Percentiles rank a stretch among this genome's conserved stretches.
These are phyloP conservation scores for Lycocerus yunnanus DNA, from an alignment of 2,888 invertebrate species.

Conservation along the genomic window DNA sequence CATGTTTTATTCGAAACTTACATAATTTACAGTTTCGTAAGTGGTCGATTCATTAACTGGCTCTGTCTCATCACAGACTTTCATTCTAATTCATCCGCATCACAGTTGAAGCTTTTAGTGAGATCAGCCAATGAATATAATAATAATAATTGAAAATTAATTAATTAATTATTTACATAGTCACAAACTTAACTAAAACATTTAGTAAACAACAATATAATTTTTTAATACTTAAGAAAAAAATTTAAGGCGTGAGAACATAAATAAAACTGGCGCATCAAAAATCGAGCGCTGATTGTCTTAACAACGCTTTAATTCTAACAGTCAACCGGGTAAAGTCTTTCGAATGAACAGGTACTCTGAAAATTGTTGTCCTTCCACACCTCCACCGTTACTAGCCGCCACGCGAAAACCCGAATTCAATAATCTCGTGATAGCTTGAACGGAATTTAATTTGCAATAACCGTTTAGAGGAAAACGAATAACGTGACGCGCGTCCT, in stretches of 20 bases:
- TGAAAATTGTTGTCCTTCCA: constrained; percentile 88
- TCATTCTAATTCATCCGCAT: constrained; percentile 39
- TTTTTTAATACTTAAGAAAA: constrained; percentile 32
- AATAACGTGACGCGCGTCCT: constrained; percentile 81
- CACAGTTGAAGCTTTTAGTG: constrained; percentile 46
- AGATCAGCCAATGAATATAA: constrained; percentile 39
- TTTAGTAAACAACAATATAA: constrained; percentile 33
- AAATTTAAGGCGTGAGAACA: constrained; percentile 30
- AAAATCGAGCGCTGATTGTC: constrained; percentile 39
- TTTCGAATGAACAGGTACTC: constrained; percentile 80
- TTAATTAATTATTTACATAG: constrained; percentile 38
- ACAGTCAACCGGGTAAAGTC: constrained; percentile 50
- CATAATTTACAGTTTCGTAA: constrained; percentile 41
- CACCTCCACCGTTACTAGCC: constrained; percentile 85
- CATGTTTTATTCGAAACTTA: constrained; percentile 31
- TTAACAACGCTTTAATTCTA: constrained; percentile 9
- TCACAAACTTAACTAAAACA: constrained; percentile 38
- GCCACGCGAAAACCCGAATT: constrained; percentile 79
- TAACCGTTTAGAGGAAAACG: constrained; percentile 87
- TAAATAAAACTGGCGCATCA: constrained; percentile 34
- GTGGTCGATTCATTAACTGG: constrained; percentile 43
- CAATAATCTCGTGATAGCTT: constrained; percentile 80
- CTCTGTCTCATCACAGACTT: constrained; percentile 38
- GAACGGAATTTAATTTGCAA: constrained; percentile 88
- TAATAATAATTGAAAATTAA: constrained; percentile 34